Evolutionary conservation across 2,113 vertebrate species (phyloP).

Genomic region (Hepsetus odoe): DNA sequence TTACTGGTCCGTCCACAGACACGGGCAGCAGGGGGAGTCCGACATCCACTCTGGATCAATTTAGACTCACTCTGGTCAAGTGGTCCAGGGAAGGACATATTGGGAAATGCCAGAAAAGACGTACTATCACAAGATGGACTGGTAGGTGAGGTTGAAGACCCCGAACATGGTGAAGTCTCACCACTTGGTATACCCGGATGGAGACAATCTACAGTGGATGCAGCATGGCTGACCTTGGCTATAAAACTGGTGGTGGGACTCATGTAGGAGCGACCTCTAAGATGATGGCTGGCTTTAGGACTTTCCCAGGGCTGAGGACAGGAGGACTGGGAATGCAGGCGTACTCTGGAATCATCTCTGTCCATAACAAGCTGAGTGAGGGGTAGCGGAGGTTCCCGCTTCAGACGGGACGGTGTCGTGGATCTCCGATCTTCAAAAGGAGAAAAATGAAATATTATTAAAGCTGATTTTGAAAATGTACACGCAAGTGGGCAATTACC

Average conservation of each 20-base stretch:
- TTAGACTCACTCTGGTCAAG: not conserved
- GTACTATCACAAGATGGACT: conserved; percentile 78
- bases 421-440: conserved; percentile 58
- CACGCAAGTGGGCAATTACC: no score
- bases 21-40: not conserved
- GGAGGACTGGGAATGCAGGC: conserved; percentile 45
- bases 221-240: conserved; percentile 86
- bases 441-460: not conserved
- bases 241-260: conserved; percentile 89
- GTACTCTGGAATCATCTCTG: conserved; percentile 12
- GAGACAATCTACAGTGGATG: conserved; percentile 83
- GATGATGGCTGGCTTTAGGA: conserved; percentile 62
- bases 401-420: conserved; percentile 51
- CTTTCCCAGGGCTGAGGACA: conserved; percentile 73
- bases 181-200: conserved; percentile 66
- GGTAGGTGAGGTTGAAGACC: conserved; percentile 71
- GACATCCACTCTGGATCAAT: not conserved
- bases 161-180: conserved; percentile 8
- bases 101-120: not conserved
- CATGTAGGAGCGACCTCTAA: conserved; percentile 82
- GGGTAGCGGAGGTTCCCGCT: conserved; percentile 26
- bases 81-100: not conserved
- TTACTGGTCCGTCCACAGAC: not conserved
- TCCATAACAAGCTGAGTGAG: conserved; percentile 54
- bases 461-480: not conserved